Conservation (phyloP, 2,888 invertebrate genomes). For the Tenthredo amoena region DNA sequence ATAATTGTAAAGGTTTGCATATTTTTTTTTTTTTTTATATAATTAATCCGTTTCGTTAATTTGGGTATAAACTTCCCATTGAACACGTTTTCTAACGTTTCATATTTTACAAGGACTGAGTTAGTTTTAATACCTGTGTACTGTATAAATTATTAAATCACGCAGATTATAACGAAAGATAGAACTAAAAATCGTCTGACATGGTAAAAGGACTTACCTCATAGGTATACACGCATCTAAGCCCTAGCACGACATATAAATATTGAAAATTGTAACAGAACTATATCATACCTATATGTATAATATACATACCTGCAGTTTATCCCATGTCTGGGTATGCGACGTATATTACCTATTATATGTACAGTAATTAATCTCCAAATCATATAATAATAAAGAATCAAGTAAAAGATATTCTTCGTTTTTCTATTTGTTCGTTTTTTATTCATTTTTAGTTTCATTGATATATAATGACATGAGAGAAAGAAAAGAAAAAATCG, state of each 20-base stretch:
- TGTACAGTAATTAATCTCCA: slow-evolving; percentile 24
- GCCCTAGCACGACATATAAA: not conserved
- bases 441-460: not conserved
- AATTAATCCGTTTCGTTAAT: not conserved
- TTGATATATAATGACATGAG: not conserved
- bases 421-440: not conserved
- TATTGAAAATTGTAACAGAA: not conserved
- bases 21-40: not conserved
- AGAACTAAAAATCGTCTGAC: not conserved
- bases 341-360: not conserved
- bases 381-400: not conserved
- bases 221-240: not conserved
- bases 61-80: not conserved
- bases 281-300: not conserved
- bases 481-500: not conserved
- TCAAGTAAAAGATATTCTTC: not conserved
- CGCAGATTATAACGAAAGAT: not conserved
- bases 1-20: not conserved
- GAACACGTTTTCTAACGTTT: not conserved
- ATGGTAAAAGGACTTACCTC: not conserved
- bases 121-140: not conserved
- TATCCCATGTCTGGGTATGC: not conserved
- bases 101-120: no score
- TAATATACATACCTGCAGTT: not conserved
- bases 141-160: not conserved